These are phyloP conservation scores for Aythya baeri DNA, from an alignment of 2,113 vertebrate species.

Conservation along the genomic window DNA sequence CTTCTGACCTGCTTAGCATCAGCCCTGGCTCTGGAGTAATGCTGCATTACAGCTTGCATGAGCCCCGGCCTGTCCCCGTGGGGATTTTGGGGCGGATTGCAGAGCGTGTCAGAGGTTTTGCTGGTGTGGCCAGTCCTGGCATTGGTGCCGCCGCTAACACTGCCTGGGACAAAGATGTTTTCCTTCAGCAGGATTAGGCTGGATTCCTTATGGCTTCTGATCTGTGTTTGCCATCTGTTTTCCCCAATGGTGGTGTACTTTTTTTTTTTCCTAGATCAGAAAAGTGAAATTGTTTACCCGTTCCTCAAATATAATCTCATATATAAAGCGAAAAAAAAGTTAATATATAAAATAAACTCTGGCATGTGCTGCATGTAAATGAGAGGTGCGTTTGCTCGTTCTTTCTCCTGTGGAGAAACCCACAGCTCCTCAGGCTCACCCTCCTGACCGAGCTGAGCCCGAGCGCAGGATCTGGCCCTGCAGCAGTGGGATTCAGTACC, in stretches of 20 bases:
- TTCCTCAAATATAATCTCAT: conserved; percentile 50
- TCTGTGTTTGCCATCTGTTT: conserved; percentile 31
- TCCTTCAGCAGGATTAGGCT: background rate
- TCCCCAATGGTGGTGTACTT: background rate
- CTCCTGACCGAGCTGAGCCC: background rate
- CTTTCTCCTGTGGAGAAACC: conserved; percentile 26
- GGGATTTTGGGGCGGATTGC: background rate
- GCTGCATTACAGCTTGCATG: background rate
- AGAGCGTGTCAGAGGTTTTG: background rate
- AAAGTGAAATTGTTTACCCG: conserved; percentile 12
- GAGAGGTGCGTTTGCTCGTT: background rate
- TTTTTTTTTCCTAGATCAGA: background rate
- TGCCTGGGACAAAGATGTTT: background rate
- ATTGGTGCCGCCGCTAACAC: background rate
- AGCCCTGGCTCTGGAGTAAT: background rate
- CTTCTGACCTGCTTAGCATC: conserved; percentile 18
- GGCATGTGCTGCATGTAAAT: conserved; percentile 6
- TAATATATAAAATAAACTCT: conserved; percentile 31
- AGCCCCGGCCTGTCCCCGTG: fast-evolving
- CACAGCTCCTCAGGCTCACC: conserved; percentile 5
- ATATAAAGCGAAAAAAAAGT: background rate
- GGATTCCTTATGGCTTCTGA: conserved; percentile 18
- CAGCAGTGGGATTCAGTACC: background rate
- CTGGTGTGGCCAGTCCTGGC: background rate
- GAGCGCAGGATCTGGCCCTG: background rate